phyloP scores from a whole-genome alignment of 2,113 vertebrate genomes.

The Psilopogon haemacephalus region DNA sequence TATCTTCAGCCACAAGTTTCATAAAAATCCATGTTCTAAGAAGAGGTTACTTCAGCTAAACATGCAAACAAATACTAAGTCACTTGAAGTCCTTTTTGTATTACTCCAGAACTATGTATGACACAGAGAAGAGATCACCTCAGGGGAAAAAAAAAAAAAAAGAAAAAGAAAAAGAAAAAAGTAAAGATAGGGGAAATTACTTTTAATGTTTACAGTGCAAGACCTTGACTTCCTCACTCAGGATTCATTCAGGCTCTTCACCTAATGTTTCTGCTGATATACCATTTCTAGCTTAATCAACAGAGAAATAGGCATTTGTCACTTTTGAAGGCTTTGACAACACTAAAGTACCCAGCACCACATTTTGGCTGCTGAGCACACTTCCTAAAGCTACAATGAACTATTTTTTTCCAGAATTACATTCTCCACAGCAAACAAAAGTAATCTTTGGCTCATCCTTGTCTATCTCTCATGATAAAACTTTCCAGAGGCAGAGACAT shows the following conservation, averaged over 20 bases:
- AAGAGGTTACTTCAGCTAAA: not conserved
- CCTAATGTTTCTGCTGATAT: not conserved
- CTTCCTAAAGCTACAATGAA: not conserved
- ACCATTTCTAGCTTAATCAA: not conserved
- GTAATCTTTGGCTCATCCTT: not conserved
- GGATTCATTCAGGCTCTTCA: not conserved
- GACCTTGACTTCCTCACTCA: not conserved
- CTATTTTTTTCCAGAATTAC: not conserved
- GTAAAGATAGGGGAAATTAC: not conserved
- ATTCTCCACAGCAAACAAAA: not conserved
- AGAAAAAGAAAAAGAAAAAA: no score
- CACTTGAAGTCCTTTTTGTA: not conserved
- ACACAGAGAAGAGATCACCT: not conserved
- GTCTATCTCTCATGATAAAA: not conserved
- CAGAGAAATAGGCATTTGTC: not conserved
- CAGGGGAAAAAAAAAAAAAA: no score
- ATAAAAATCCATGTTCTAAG: not conserved
- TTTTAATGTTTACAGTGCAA: not conserved
- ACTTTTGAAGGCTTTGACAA: not conserved
- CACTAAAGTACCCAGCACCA: not conserved
- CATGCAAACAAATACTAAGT: not conserved
- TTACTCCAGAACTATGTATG: not conserved
- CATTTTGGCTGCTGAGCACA: not conserved
- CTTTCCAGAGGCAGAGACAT: not conserved
- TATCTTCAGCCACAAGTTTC: not conserved